A percentile compares a stretch with the other conserved stretches of the same genome.
Conservation (phyloP, 2,888 invertebrate species). For the Spodoptera exigua region DNA sequence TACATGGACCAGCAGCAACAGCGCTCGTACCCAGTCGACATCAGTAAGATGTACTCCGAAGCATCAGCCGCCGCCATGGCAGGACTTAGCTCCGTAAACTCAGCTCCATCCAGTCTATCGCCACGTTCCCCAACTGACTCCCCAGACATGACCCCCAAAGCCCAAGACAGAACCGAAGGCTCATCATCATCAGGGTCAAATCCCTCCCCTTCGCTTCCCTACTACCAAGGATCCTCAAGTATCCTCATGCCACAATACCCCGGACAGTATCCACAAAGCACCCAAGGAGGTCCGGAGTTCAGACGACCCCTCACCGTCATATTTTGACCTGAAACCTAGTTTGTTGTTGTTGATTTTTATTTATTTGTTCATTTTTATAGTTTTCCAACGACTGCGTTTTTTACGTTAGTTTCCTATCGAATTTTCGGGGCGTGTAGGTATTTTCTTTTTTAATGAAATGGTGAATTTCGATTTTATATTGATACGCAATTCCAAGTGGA, state of each 20-base stretch:
- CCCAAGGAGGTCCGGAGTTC: conserved; percentile 91
- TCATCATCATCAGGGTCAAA: conserved; percentile 90
- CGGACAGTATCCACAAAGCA: conserved; percentile 87
- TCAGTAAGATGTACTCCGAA: conserved; percentile 91
- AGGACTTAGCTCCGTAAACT: conserved; percentile 82
- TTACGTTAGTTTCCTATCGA: conserved; percentile 28
- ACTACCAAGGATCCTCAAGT: conserved; percentile 89
- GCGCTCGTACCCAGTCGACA: conserved; percentile 90
- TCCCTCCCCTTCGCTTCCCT: conserved; percentile 90
- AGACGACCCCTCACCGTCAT: conserved; percentile 93
- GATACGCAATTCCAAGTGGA: conserved; percentile 5
- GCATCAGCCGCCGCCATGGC: conserved; percentile 90
- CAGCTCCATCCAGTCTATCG: conserved; percentile 84
- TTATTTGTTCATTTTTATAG: conserved; percentile 60
- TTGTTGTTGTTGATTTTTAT: conserved; percentile 60
- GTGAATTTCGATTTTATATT: conserved; percentile 16
- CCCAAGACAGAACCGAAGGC: conserved; percentile 87
- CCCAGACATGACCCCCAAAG: conserved; percentile 87
- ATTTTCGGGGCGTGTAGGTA: conserved; percentile 18
- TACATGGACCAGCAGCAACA: conserved; percentile 92
- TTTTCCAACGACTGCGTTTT: conserved; percentile 52
- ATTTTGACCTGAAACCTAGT: conserved; percentile 93
- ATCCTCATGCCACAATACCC: conserved; percentile 92
- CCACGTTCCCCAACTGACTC: conserved; percentile 87
- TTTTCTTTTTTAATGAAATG: not conserved